Evolutionary conservation across 2,888 invertebrate species (phyloP).

Genomic region (Idaea biselata): DNA sequence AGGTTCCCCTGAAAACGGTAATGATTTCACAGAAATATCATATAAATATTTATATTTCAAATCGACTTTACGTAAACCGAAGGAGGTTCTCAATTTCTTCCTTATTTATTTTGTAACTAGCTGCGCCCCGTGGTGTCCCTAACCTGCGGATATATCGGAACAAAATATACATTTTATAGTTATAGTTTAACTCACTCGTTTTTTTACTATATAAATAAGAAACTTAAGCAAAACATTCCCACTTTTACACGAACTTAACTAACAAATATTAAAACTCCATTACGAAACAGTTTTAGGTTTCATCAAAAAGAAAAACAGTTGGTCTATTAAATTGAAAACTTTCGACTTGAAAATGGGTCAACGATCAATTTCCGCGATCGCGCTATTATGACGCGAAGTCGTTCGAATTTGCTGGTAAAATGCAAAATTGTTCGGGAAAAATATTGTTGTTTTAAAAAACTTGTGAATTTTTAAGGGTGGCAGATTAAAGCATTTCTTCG

Average conservation of each 20-base stretch:
- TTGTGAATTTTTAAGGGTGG: no score
- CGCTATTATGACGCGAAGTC: neutral
- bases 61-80: no score
- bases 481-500: no score
- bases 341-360: slow-evolving; percentile 10
- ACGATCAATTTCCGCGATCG: slow-evolving; percentile 9
- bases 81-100: no score
- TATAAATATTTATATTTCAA: neutral
- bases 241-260: neutral
- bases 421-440: slow-evolving; percentile 5
- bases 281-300: slow-evolving; percentile 2
- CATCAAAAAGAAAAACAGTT: slow-evolving; percentile 2
- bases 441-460: neutral
- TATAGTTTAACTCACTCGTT: no score
- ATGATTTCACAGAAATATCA: neutral
- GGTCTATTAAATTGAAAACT: slow-evolving; percentile 6
- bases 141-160: no score
- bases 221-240: no score
- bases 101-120: no score
- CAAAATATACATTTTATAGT: no score
- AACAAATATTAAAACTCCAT: neutral
- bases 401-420: neutral
- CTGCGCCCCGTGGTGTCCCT: no score
- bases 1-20: neutral
- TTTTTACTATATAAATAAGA: no score